Conservation (phyloP, 2,797 vertebrate genomes). For the Masticophis lateralis region DNA sequence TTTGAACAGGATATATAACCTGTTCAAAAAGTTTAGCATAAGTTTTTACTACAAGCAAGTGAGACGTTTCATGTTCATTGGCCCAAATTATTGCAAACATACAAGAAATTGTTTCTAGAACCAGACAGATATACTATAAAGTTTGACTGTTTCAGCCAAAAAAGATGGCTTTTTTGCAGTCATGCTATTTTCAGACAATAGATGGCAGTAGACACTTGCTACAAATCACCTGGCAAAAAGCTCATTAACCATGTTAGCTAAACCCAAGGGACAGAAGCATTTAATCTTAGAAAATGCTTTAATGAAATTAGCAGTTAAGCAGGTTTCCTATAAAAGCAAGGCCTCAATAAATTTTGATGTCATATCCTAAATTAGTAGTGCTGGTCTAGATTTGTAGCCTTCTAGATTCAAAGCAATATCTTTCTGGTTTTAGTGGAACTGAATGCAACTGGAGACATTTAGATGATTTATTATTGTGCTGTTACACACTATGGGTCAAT, state of each 20-base stretch:
- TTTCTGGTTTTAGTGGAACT: not conserved
- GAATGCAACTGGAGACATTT: rapidly evolving
- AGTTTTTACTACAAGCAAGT: not conserved
- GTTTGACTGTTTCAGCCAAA: not conserved
- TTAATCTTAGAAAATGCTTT: not conserved
- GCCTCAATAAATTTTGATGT: constrained; percentile 31
- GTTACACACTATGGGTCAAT: not conserved
- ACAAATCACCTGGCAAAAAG: not conserved
- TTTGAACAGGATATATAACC: not conserved
- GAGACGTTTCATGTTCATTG: not conserved
- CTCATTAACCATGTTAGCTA: not conserved
- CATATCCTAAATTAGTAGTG: not conserved
- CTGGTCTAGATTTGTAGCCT: not conserved
- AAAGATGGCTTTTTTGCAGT: not conserved
- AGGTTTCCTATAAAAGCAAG: constrained; percentile 23
- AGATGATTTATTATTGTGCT: rapidly evolving
- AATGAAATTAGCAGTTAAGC: constrained; percentile 9
- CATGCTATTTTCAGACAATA: constrained; percentile 10
- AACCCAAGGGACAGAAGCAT: not conserved
- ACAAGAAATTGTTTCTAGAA: not conserved
- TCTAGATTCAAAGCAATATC: not conserved
- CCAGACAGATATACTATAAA: not conserved
- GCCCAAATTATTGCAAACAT: not conserved
- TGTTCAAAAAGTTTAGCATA: not conserved
- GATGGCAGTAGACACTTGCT: constrained; percentile 53